phyloP scores from a whole-genome alignment of 2,888 invertebrate species.

The Nemurella pictetii region DNA sequence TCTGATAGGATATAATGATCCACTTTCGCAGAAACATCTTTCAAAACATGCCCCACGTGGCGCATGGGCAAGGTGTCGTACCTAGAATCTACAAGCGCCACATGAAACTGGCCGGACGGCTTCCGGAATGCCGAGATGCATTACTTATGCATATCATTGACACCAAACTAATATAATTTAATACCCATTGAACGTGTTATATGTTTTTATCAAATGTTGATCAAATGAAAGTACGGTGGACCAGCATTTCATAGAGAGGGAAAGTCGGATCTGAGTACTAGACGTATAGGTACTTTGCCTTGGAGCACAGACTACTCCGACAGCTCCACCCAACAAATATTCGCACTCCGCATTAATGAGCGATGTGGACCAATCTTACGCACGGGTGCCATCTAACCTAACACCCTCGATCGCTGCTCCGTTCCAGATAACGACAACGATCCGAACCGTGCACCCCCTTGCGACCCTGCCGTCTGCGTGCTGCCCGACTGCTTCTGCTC shows the following conservation, averaged over 20 bases:
- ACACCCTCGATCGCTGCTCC: constrained; percentile 30
- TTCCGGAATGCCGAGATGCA: constrained; percentile 3
- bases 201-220: constrained; percentile 23
- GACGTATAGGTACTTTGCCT: constrained; percentile 1
- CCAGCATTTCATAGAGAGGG: constrained; percentile 31
- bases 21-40: constrained; percentile 24
- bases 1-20: background rate
- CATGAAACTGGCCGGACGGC: background rate
- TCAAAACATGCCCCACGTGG: constrained; percentile 24
- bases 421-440: constrained; percentile 86
- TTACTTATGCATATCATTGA: constrained; percentile 21
- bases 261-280: constrained; percentile 4
- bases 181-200: constrained; percentile 11
- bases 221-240: constrained; percentile 29
- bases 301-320: background rate
- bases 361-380: background rate
- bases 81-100: background rate
- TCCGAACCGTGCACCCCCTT: constrained; percentile 89
- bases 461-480: constrained; percentile 82
- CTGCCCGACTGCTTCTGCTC: constrained; percentile 94
- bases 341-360: background rate
- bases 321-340: constrained; percentile 23
- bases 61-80: background rate
- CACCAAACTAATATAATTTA: background rate
- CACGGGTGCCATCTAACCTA: background rate